These are phyloP conservation scores for Hyperoplus lanceolatus DNA, from an alignment of 2,797 vertebrate species.

Conservation along the genomic window DNA sequence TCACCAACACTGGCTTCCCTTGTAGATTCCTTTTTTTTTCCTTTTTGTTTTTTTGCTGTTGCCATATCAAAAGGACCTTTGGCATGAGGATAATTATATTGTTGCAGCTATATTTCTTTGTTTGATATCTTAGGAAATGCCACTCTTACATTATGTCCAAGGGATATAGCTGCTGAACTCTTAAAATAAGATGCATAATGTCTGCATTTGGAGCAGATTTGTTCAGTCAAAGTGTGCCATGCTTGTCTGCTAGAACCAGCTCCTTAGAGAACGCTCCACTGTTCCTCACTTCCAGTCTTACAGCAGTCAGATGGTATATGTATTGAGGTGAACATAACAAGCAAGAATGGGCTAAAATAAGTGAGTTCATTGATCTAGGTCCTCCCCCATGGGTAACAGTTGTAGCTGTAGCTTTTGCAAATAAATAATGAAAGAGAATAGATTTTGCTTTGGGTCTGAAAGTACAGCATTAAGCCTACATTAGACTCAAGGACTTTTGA, in stretches of 20 bases:
- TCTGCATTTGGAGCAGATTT: neutral
- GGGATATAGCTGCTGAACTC: too few species aligned
- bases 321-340: constrained; percentile 37
- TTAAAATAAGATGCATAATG: too few species aligned
- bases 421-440: constrained; percentile 8
- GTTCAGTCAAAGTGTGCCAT: constrained; percentile 42
- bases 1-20: constrained; percentile 20
- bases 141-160: neutral
- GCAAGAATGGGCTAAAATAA: constrained; percentile 34
- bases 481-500: constrained; percentile 5
- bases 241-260: constrained; percentile 38
- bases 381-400: constrained; percentile 18
- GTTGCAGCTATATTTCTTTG: constrained; percentile 40
- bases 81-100: constrained; percentile 40
- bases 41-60: constrained; percentile 6
- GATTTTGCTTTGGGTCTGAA: constrained; percentile 19
- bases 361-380: constrained; percentile 42
- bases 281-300: constrained; percentile 21
- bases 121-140: neutral
- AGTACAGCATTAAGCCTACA: neutral
- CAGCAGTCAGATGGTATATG: constrained; percentile 23
- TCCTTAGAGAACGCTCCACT: constrained; percentile 24
- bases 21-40: constrained; percentile 32
- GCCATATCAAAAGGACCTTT: constrained; percentile 32
- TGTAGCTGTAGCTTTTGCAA: constrained; percentile 21